Evolutionary conservation across 2,888 invertebrate genomes (phyloP).

Genomic region (Microctonus hyperodae): DNA sequence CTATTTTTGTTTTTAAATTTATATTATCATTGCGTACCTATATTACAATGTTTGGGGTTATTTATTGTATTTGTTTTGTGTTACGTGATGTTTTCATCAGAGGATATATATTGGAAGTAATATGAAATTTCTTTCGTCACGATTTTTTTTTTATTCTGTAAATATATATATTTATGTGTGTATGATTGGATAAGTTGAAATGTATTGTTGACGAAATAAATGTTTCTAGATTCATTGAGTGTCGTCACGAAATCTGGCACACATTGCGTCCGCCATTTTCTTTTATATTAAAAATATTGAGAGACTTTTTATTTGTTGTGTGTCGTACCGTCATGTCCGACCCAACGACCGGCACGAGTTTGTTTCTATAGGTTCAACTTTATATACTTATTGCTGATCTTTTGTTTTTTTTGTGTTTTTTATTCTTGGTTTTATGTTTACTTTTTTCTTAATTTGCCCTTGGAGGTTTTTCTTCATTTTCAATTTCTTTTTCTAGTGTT

Average conservation of each 20-base stretch:
- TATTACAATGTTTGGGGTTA: background rate
- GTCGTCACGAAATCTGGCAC: constrained; percentile 50
- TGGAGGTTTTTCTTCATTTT: constrained; percentile 13
- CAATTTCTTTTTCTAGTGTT: constrained; percentile 29
- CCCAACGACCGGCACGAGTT: constrained; percentile 43
- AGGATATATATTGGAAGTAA: background rate
- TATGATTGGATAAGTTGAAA: constrained; percentile 51
- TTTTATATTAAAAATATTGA: constrained; percentile 40
- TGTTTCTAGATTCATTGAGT: constrained; percentile 40
- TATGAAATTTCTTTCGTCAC: background rate
- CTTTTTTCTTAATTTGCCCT: constrained; percentile 18
- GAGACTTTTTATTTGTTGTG: constrained; percentile 35
- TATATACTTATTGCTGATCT: too few relatives aligned
- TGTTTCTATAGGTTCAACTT: constrained; percentile 9
- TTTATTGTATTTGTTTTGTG: background rate
- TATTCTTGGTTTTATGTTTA: constrained; percentile 1
- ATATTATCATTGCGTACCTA: background rate
- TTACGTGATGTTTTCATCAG: background rate
- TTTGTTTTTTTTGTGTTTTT: background rate
- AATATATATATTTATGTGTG: background rate
- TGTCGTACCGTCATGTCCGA: constrained; percentile 42
- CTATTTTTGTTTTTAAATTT: background rate
- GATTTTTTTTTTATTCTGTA: background rate
- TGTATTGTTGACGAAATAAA: constrained; percentile 49
- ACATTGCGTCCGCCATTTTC: constrained; percentile 35